A percentile compares a stretch with the other conserved stretches of the same genome.
phyloP scores from a whole-genome alignment of 1,140 invertebrate species.

The Panonychus citri region DNA sequence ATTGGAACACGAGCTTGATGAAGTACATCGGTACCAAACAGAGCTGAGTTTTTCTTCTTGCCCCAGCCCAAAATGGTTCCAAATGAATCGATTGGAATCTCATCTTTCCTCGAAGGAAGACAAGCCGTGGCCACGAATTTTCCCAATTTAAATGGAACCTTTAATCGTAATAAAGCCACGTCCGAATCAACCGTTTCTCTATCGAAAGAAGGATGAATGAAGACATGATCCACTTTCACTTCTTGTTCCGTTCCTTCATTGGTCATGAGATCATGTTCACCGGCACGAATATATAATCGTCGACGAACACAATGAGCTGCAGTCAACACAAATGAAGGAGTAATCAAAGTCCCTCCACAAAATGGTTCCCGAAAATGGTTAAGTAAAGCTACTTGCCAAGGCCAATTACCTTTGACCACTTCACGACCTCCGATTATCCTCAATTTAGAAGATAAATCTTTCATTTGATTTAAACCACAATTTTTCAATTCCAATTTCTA shows the following conservation, averaged over 20 bases:
- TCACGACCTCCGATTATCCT: slow-evolving; percentile 65
- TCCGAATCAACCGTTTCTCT: slow-evolving; percentile 47
- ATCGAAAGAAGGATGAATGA: slow-evolving; percentile 60
- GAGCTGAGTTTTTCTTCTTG: slow-evolving; percentile 32
- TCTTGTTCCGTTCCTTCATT: slow-evolving; percentile 44
- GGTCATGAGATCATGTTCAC: slow-evolving; percentile 48
- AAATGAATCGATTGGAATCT: neutral
- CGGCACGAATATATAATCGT: slow-evolving; percentile 50
- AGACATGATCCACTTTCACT: slow-evolving; percentile 41
- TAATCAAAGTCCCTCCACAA: slow-evolving; percentile 70
- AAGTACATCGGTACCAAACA: slow-evolving; percentile 13
- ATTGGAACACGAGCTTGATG: slow-evolving; percentile 19
- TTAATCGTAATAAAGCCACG: slow-evolving; percentile 34
- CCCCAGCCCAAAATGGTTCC: slow-evolving; percentile 7
- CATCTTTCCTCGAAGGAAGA: slow-evolving; percentile 29
- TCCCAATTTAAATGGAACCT: neutral
- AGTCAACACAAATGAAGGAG: slow-evolving; percentile 62
- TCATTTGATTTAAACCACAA: neutral
- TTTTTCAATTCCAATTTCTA: neutral
- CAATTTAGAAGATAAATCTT: slow-evolving; percentile 17
- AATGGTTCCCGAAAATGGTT: slow-evolving; percentile 56
- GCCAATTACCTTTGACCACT: slow-evolving; percentile 53
- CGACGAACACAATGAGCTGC: slow-evolving; percentile 68
- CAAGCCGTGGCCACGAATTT: slow-evolving; percentile 30
- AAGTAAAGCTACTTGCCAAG: slow-evolving; percentile 64